Base-by-base conservation (phyloP, 2,113 vertebrate species). In the Ascaphus truei region DNA sequence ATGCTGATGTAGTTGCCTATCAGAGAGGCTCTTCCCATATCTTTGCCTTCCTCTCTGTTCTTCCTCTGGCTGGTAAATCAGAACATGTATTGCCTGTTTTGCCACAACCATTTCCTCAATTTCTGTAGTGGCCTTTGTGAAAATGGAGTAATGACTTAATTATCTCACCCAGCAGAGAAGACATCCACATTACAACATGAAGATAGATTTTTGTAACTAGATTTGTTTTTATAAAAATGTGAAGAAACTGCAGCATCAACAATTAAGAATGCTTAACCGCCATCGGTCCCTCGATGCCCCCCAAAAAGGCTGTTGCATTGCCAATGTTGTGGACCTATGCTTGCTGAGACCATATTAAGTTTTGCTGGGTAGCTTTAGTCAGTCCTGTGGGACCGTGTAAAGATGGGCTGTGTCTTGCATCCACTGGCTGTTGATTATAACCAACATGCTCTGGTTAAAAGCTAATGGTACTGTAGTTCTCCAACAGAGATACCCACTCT, bases 1-100 rank as follows among this genome's bases (percentile, higher is more conserved):
- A 67, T 73, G 60, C 75, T 72, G 75, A 77, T 51, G 53, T 65
- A 75, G 29, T 48, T 69, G 67, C 75, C 77, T 82, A 63, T 75
- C 74, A 72, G 72, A 75, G 61, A 76, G 76, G 71, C 11, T 41
- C 45, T 53, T 73, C 48, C 56, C 2, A 7, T 30, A 34, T 45
- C 36, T 30, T 34, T 48, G 79, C 78, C 75, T 80, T 79, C 45
- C 45, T 61, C 50, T 63, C 50, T 47, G 41, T 34, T 62, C 48
- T 71, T 31, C 55, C 58, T 15, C 18, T 37, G 36, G 12, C 30
- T 60, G 15, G 11, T 36, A 15, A 20, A 6, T n/a, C 37, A 22
- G 36, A 71, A 3, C 18, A 22, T 23, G 27, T 12, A 45, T 18
- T 58, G 23, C 53, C 53, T 57, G 53, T n/a, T 55, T 55, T 22